Evolutionary conservation across 2,888 invertebrate species (phyloP), one percentile per base, ranked within the genome.

Genomic region (Agriopis marginaria): DNA sequence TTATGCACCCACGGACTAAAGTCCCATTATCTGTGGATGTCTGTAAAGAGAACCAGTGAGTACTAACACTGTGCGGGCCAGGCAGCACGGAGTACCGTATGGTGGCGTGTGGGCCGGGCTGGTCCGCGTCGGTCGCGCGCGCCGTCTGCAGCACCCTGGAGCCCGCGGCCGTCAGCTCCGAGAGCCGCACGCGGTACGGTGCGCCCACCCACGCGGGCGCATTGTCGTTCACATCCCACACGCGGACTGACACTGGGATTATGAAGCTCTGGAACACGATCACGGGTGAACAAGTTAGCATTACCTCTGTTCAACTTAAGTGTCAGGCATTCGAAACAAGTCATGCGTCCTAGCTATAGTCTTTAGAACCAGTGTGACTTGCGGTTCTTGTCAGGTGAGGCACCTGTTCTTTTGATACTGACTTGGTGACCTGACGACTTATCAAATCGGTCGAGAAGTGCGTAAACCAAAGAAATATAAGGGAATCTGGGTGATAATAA

Each of bases 191-290:
- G 59, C 96, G 95, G 89, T 97, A 98, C 0, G 98, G 98, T 0
- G 97, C 97, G 75, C 97, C 97, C 70, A 96, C 93, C 95, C 98
- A 98, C 82, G 95, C 95, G 0, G 98, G 98, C 9, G 97, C 97
- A 90, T 98, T 98, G 91, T 98, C 98, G 88, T 98, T 98, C 72
- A 97, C 97, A 89, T 98, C 98, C 76, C 97, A 98, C 69, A 98
- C 98, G 77, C 98, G 95, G 63, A 97, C 96, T 77, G 97, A 97
- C 47, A 97, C 96, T 0, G 97, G 97, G 82, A 97, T 97, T 67
- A 96, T 95, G 86, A 97, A 97, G 74, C 96, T 97, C 95, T 96
- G 90, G 10, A 83, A 58, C 17, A 47, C 9, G n/a, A 40, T 17
- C 17, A 53, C 32, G 17, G 3, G 23, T 50, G 47, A 47, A 11